A percentile compares a stretch with the other conserved stretches of the same genome.
These are phyloP conservation scores for Scaptomyza montana DNA, from an alignment of 1,140 invertebrate species.

Conservation along the genomic window DNA sequence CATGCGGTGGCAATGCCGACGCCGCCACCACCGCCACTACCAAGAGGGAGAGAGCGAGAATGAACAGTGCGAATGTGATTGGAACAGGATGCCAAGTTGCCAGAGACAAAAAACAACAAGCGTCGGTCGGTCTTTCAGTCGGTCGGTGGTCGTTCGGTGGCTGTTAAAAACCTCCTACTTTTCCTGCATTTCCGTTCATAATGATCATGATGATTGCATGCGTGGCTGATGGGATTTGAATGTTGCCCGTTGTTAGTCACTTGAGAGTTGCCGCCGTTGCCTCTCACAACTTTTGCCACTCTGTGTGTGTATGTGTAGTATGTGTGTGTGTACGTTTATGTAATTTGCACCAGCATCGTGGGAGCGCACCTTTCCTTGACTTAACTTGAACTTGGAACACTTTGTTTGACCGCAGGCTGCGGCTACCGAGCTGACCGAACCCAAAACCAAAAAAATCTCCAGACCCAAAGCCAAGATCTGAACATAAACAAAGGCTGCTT, in stretches of 20 bases:
- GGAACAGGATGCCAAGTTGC: constrained; percentile 49
- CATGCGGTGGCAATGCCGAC: constrained; percentile 39
- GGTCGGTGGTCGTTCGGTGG: constrained; percentile 67
- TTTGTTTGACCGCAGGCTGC: constrained; percentile 45
- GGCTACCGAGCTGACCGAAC: constrained; percentile 27
- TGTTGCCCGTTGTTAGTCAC: constrained; percentile 50
- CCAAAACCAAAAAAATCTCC: not conserved
- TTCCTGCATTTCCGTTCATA: constrained; percentile 81
- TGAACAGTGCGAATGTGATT: constrained; percentile 61
- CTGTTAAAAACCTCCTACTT: constrained; percentile 82
- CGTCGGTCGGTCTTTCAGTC: constrained; percentile 17
- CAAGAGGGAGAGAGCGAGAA: constrained; percentile 40
- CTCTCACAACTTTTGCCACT: constrained; percentile 25
- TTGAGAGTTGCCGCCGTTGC: constrained; percentile 18
- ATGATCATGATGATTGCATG: constrained; percentile 82
- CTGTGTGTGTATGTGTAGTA: not conserved
- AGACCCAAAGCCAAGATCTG: constrained; percentile 9
- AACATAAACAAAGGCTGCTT: constrained; percentile 2
- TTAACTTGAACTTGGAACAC: constrained; percentile 37
- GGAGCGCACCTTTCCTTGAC: constrained; percentile 70
- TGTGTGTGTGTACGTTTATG: constrained; percentile 31
- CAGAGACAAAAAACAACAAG: constrained; percentile 44
- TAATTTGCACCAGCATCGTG: constrained; percentile 77
- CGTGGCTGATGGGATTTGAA: constrained; percentile 81
- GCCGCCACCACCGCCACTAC: constrained; percentile 44